phyloP scores from a whole-genome alignment of 2,888 invertebrate species.

The Hemithea aestivaria region DNA sequence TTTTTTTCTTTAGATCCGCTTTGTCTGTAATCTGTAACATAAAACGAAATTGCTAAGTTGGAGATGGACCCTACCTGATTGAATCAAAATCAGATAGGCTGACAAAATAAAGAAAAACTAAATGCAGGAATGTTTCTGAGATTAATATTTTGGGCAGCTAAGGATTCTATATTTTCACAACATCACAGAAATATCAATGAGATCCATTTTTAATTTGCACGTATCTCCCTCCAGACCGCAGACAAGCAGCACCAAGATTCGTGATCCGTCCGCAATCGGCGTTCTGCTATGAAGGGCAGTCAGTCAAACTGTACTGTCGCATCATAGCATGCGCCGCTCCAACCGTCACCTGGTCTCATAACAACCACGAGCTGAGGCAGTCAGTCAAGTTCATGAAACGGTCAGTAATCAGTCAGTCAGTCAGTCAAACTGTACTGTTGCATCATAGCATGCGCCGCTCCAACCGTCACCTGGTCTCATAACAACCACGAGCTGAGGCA shows the following conservation, averaged over 20 bases:
- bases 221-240: conserved; percentile 92
- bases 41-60: too few relatives aligned
- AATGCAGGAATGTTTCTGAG: too few relatives aligned
- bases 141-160: too few relatives aligned
- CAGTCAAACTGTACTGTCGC: conserved; percentile 97
- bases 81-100: too few relatives aligned
- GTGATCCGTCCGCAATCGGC: conserved; percentile 97
- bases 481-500: conserved; percentile 96
- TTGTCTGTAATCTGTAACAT: too few relatives aligned
- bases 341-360: conserved; percentile 96
- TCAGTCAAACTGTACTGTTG: conserved; percentile 98
- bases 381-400: conserved; percentile 99
- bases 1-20: too few relatives aligned
- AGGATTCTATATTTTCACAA: too few relatives aligned
- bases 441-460: conserved; percentile 95
- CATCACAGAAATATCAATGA: too few relatives aligned
- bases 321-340: conserved; percentile 97
- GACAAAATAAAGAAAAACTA: too few relatives aligned
- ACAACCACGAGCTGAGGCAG: conserved; percentile 94
- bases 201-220: too few relatives aligned
- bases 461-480: conserved; percentile 97
- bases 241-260: conserved; percentile 98
- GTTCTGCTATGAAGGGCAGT: conserved; percentile 98
- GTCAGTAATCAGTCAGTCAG: conserved; percentile 83
- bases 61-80: too few relatives aligned